Base-by-base conservation (phyloP, 2,888 invertebrate species). In the Dolomedes plantarius region DNA sequence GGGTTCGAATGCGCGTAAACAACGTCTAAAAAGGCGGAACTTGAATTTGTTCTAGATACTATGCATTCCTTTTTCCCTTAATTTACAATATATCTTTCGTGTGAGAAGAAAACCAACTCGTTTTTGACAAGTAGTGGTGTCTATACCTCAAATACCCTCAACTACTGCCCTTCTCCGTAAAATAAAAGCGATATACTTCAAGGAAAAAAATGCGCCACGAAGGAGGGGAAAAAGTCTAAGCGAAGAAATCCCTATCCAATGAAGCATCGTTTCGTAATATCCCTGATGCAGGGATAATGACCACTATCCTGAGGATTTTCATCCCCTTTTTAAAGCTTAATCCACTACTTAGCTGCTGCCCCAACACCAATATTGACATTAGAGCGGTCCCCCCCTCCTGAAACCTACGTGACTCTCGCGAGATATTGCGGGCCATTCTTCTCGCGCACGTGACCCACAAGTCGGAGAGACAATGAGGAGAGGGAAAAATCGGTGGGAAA, bases 261-360 rank as follows among this genome's bases (percentile, higher is more conserved):
- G 81, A 82, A 87, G 87, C 69, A 75, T 79, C 79, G 73, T 75
- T 65, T 71, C 87, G 73, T 87, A 87, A 87, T 87, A 82, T 87
- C 87, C 73, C 69, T 78, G 81, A 82, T 87, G 87, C 72, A 78
- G 78, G 81, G 87, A 82, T 87, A 87, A 87, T 87, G 87, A 81
- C 80, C 86, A 67, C 71, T 81, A 72, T 76, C 81, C 32, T 68
- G 39, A 65, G 77, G 81, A 77, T 77, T 77, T 77, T 65, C 65
- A 77, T 77, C 76, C 76, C 68, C 82, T 87, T 87, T 87, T 87
- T 87, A 87, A 87, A 87, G 83, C 87, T 85, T 87, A 87, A 87
- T 87, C 87, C 87, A 80, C 76, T 87, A 69, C 87, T 87, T 87
- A 87, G 82, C 76, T 71, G 81, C 82, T 72, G 46, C 71, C 79